phyloP scores from a whole-genome alignment of 2,113 vertebrate genomes.

The Campylorhamphus procurvoides region DNA sequence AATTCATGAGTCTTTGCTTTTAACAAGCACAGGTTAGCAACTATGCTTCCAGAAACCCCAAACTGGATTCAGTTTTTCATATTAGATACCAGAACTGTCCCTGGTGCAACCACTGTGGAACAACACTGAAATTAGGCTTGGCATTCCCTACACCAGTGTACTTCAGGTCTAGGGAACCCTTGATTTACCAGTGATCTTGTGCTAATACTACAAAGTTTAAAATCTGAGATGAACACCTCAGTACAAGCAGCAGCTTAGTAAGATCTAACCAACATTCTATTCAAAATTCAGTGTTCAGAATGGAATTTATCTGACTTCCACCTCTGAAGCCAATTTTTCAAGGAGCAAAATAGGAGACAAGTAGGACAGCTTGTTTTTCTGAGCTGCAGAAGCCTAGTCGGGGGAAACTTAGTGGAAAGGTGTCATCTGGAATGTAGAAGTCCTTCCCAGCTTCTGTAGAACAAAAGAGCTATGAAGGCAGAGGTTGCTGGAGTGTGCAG shows the following conservation, averaged over 20 bases:
- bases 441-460: not conserved
- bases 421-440: not conserved
- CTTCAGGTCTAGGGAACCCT: not conserved
- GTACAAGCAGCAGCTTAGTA: not conserved
- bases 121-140: not conserved
- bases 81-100: not conserved
- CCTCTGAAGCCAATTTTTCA: not conserved
- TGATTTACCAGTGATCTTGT: not conserved
- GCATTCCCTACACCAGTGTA: not conserved
- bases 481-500: not conserved
- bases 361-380: not conserved
- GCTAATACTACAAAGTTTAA: not conserved
- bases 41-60: not conserved
- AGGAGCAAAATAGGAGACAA: not conserved
- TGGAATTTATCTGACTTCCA: not conserved
- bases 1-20: accelerated
- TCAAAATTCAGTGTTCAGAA: not conserved
- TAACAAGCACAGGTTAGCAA: not conserved
- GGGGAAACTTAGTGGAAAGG: not conserved
- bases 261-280: not conserved
- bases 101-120: not conserved
- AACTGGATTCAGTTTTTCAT: not conserved
- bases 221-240: not conserved
- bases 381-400: not conserved
- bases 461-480: not conserved